phyloP scores from a whole-genome alignment of 2,797 vertebrate species.

The Anguilla megastoma region DNA sequence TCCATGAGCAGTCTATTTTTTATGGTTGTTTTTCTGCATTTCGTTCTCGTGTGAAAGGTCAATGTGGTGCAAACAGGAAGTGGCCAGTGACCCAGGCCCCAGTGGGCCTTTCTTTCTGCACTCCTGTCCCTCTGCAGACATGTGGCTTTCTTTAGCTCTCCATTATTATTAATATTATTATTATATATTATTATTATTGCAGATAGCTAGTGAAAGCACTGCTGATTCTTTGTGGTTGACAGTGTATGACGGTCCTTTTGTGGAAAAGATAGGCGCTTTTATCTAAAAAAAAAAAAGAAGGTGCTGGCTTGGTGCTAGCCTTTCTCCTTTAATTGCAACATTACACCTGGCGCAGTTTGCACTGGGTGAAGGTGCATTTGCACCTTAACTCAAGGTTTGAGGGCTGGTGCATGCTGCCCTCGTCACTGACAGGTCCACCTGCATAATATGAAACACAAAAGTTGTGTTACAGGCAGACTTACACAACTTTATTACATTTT shows the following conservation, averaged over 20 bases:
- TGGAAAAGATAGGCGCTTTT: conserved; percentile 2
- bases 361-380: not conserved
- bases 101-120: not conserved
- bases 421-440: conserved; percentile 37
- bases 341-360: conserved; percentile 34
- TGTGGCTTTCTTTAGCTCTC: too few relatives aligned
- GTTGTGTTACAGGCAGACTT: too few relatives aligned
- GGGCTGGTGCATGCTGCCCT: not conserved
- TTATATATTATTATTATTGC: too few relatives aligned
- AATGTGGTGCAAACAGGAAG: not conserved
- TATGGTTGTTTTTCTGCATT: not conserved
- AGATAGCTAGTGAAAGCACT: conserved; percentile 21
- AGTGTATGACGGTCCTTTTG: not conserved
- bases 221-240: conserved; percentile 14
- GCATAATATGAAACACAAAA: not conserved
- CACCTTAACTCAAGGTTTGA: too few relatives aligned
- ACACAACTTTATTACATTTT: too few relatives aligned
- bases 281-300: not conserved
- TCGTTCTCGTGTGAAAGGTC: not conserved
- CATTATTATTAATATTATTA: conserved; percentile 36
- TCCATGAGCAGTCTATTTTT: not conserved
- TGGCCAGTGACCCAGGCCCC: not conserved
- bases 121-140: not conserved
- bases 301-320: conserved; percentile 6
- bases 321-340: not conserved